Conservation (phyloP, 2,113 vertebrate genomes). For the Bos taurus region ARS-UCD2.0 NC_037333.1:33591501-33592000, state of each 20-base stretch:
- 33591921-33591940: background rate
- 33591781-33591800: background rate
- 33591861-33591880: background rate
- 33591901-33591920: background rate
- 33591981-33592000: background rate
- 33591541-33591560: too few species aligned
- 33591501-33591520: too few species aligned
- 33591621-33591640: background rate
- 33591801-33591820: background rate
- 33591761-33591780: background rate
- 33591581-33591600: background rate
- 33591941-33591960: background rate
- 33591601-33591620: background rate
- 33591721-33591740: background rate
- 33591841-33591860: background rate
- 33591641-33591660: background rate
- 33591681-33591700: background rate
- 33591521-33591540: too few species aligned
- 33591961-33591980: background rate
- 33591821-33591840: fast-evolving
- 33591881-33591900: background rate
- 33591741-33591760: background rate
- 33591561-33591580: too few species aligned
- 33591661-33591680: background rate
- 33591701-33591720: background rate